A percentile compares a stretch with the other conserved stretches of the same genome.
Conservation (phyloP, 2,797 vertebrate species). For the Leuciscus waleckii region DNA sequence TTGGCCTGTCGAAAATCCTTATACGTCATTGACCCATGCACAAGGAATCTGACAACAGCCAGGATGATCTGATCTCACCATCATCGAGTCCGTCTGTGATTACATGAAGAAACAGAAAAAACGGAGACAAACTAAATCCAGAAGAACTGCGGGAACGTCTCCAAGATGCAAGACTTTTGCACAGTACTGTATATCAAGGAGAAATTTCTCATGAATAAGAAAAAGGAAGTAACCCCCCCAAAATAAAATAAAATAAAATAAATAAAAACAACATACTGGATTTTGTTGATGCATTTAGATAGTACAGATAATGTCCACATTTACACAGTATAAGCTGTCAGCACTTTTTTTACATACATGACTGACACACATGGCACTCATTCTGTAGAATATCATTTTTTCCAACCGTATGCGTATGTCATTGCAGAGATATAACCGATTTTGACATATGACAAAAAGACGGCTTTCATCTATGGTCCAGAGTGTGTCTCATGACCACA, state of each 20-base stretch:
- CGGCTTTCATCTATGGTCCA: constrained; percentile 50
- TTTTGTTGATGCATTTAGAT: neutral
- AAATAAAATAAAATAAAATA: neutral
- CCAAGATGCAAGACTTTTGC: too few relatives aligned
- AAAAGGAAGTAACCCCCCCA: neutral
- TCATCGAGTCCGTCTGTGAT: too few relatives aligned
- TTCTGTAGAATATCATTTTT: neutral
- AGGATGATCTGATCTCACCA: too few relatives aligned
- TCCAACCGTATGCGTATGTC: neutral
- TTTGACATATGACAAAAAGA: constrained; percentile 47
- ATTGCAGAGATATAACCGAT: constrained; percentile 42
- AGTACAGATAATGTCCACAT: neutral
- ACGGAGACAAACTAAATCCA: too few relatives aligned
- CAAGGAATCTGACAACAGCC: too few relatives aligned
- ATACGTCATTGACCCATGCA: too few relatives aligned
- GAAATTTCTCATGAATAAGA: neutral
- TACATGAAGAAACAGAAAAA: too few relatives aligned
- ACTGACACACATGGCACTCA: neutral
- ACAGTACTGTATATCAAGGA: neutral
- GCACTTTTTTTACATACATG: neutral
- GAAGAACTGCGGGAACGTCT: too few relatives aligned
- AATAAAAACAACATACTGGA: neutral
- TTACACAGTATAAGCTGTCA: neutral
- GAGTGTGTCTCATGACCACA: constrained; percentile 47
- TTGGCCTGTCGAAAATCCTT: too few relatives aligned